Evolutionary conservation across 2,113 vertebrate genomes (phyloP).

Genomic region (Oreotrochilus melanogaster): DNA sequence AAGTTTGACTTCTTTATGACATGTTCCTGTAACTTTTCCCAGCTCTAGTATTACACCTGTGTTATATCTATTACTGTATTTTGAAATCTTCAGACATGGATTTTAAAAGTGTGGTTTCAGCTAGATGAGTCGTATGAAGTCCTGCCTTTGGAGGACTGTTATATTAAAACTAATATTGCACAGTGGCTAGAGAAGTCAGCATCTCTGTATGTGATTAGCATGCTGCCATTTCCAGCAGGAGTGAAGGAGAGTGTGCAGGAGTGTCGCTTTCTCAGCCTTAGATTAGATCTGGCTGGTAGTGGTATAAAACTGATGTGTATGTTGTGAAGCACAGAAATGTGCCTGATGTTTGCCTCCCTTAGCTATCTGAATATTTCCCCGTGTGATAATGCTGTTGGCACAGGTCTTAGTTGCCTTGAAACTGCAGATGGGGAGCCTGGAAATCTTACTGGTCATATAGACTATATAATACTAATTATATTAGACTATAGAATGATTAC

Average conservation of each 20-base stretch:
- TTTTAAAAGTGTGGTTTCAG: not conserved
- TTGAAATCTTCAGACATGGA: not conserved
- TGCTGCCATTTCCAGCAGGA: rapidly evolving
- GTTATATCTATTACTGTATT: not conserved
- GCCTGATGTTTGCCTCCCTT: not conserved
- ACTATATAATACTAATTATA: not conserved
- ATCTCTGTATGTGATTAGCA: not conserved
- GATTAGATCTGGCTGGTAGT: not conserved
- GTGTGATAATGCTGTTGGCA: not conserved
- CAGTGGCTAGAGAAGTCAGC: not conserved
- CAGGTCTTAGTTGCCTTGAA: not conserved
- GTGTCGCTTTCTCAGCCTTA: not conserved
- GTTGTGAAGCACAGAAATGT: not conserved
- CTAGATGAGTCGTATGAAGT: not conserved
- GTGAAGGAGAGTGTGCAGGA: not conserved
- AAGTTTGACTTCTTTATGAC: not conserved
- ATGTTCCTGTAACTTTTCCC: not conserved
- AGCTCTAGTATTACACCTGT: not conserved
- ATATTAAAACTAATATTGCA: not conserved
- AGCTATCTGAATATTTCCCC: rapidly evolving
- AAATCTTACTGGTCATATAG: not conserved
- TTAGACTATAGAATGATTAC: too few relatives aligned
- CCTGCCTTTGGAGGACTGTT: not conserved
- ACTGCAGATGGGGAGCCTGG: not conserved
- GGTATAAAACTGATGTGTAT: not conserved